Conservation (phyloP, 2,113 vertebrate genomes). For the Ahaetulla prasina region DNA sequence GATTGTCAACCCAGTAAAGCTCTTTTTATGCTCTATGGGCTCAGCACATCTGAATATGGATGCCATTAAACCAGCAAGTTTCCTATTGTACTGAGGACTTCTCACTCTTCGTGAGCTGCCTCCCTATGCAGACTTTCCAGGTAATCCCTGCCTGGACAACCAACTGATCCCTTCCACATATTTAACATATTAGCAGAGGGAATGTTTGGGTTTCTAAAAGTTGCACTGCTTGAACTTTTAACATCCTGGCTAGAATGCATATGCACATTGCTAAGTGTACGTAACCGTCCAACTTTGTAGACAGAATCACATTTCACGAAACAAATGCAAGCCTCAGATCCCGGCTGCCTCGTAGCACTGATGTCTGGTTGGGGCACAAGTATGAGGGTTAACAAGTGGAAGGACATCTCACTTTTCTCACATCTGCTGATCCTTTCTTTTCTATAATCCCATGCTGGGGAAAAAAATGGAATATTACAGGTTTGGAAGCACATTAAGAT, state of each 20-base stretch:
- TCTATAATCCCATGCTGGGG: too few relatives aligned
- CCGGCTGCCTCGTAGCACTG: background rate
- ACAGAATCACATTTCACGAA: background rate
- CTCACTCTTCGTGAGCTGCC: background rate
- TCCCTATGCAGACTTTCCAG: background rate
- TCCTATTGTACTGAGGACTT: background rate
- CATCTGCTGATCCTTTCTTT: background rate
- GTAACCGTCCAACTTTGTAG: background rate
- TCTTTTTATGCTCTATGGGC: background rate
- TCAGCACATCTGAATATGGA: background rate
- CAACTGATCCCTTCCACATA: background rate
- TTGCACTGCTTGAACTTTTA: background rate
- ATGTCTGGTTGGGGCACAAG: background rate
- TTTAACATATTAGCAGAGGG: background rate
- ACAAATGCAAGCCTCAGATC: background rate
- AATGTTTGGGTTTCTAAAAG: background rate
- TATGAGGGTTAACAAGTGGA: background rate
- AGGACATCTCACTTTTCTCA: background rate
- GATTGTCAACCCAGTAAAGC: background rate
- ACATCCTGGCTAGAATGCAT: background rate
- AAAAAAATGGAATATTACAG: background rate
- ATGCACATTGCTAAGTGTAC: background rate
- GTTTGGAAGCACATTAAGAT: background rate
- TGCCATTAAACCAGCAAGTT: background rate
- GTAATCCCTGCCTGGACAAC: background rate